phyloP scores from a whole-genome alignment of 1,140 invertebrate genomes.

The Meloidogyne floridensis region DNA sequence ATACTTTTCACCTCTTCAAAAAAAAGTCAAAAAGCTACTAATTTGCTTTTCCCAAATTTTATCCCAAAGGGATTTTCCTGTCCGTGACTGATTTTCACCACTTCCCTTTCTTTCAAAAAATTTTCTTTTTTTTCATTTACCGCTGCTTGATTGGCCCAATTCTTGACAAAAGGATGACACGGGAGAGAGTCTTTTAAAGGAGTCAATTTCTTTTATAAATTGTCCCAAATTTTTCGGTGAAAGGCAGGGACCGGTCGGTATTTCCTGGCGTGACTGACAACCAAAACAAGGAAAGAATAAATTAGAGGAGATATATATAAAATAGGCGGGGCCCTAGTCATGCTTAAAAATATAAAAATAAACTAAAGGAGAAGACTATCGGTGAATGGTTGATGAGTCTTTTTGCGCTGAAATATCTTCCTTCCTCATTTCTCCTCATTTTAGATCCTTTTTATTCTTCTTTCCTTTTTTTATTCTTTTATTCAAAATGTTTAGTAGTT shows the following conservation, averaged over 20 bases:
- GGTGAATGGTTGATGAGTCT: neutral
- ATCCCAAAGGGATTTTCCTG: neutral
- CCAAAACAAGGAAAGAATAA: slow-evolving; percentile 6
- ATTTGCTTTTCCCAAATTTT: neutral
- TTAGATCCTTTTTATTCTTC: neutral
- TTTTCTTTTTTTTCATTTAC: neutral
- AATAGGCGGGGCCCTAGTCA: neutral
- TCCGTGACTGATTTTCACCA: slow-evolving; percentile 1
- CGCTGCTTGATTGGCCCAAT: neutral
- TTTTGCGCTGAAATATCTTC: neutral
- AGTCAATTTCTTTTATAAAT: slow-evolving; percentile 6
- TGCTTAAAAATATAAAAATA: neutral
- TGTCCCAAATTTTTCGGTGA: neutral
- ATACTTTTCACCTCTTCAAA: neutral
- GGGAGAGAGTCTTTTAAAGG: neutral
- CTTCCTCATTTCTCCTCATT: neutral
- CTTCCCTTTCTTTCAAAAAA: neutral
- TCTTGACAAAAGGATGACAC: neutral
- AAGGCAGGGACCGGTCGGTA: neutral
- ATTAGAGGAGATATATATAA: neutral
- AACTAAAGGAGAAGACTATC: neutral
- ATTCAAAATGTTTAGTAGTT: neutral
- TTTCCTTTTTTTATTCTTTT: neutral
- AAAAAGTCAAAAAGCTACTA: neutral
- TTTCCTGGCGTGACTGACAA: slow-evolving; percentile 2